Conservation (phyloP, 2,797 vertebrate species). For the Hypotaenidia philippensis region DNA sequence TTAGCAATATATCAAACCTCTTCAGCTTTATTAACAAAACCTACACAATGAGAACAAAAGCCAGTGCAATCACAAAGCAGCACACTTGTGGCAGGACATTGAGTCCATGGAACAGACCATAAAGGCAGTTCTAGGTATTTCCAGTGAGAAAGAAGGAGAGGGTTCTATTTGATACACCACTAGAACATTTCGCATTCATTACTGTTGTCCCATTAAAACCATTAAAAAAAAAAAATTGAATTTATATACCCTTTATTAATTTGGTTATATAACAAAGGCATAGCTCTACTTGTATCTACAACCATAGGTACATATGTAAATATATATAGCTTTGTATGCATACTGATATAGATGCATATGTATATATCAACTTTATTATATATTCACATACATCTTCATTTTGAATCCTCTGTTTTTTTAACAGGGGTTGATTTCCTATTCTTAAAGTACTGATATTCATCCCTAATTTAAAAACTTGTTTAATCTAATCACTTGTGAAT, state of each 20-base stretch:
- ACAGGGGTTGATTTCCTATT: background rate
- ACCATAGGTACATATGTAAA: background rate
- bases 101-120: background rate
- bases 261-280: background rate
- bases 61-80: background rate
- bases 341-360: background rate
- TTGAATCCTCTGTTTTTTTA: background rate
- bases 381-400: background rate
- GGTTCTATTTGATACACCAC: background rate
- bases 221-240: background rate
- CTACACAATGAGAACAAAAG: background rate
- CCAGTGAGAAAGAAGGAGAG: background rate
- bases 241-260: background rate
- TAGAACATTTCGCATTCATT: background rate
- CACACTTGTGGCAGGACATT: background rate
- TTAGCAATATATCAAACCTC: background rate
- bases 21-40: background rate
- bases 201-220: background rate
- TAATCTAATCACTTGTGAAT: background rate
- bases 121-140: background rate
- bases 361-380: background rate
- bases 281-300: background rate
- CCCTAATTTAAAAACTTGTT: background rate
- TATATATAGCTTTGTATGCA: background rate
- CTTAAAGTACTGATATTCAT: background rate